Evolutionary conservation across 2,888 invertebrate genomes (phyloP).

Genomic region (Agrotis exclamationis): DNA sequence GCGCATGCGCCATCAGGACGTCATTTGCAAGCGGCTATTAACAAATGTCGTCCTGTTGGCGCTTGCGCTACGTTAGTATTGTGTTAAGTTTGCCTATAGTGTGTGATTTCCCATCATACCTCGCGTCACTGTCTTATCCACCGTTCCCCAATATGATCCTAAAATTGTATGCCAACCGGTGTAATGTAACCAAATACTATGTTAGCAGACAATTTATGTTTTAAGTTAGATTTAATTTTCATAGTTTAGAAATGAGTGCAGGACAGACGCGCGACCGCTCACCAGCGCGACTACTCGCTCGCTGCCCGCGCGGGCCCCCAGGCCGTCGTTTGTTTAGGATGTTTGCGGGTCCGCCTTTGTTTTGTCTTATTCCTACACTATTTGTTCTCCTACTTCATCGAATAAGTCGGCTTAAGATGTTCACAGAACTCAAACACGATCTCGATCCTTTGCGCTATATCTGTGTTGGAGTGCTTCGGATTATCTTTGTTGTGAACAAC

Average conservation of each 20-base stretch:
- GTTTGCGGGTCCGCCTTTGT: conserved; percentile 69
- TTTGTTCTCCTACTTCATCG: conserved; percentile 69
- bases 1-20: no score
- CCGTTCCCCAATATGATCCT: background rate
- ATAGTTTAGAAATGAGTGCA: conserved; percentile 2
- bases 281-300: conserved; percentile 18
- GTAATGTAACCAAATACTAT: background rate
- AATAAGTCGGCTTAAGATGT: conserved; percentile 67
- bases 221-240: background rate
- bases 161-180: background rate
- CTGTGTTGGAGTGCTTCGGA: conserved; percentile 31
- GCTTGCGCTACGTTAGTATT: no score
- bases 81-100: no score
- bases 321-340: conserved; percentile 74
- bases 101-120: no score
- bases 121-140: no score
- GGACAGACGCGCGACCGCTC: conserved; percentile 3
- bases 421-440: conserved; percentile 60
- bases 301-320: conserved; percentile 24
- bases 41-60: no score
- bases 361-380: conserved; percentile 67
- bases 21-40: no score
- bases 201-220: conserved; percentile 3
- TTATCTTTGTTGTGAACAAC: conserved; percentile 32
- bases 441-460: conserved; percentile 50